Percentiles rank a stretch among this genome's conserved stretches.
Evolutionary conservation across 1,140 invertebrate species (phyloP).

Genomic region (Drosophila triauraria): DNA sequence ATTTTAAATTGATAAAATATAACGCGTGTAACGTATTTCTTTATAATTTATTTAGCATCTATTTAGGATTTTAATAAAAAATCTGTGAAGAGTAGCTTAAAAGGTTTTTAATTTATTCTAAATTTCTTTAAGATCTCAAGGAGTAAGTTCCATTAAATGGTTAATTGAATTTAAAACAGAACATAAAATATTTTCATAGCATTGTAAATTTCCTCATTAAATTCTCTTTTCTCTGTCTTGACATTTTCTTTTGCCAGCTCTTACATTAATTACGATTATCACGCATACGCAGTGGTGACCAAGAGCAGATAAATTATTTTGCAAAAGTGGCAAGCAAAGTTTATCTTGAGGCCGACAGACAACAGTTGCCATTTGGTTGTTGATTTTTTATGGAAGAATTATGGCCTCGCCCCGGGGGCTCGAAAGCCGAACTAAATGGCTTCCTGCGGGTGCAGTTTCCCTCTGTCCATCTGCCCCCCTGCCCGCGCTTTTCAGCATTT

Average conservation of each 20-base stretch:
- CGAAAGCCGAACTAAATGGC: constrained; percentile 58
- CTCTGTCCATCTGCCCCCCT: constrained; percentile 1
- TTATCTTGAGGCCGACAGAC: constrained; percentile 54
- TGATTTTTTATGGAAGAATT: constrained; percentile 59
- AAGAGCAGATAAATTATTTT: constrained; percentile 38
- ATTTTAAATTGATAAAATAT: too few relatives aligned
- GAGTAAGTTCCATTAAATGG: constrained; percentile 6
- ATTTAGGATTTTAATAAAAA: not conserved
- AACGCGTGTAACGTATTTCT: too few relatives aligned
- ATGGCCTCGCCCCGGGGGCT: constrained; percentile 23
- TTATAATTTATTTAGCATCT: too few relatives aligned
- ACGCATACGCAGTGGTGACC: constrained; percentile 51
- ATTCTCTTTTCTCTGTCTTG: not conserved
- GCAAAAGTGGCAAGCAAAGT: constrained; percentile 48
- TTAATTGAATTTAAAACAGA: not conserved
- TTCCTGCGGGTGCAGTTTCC: constrained; percentile 59
- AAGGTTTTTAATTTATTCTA: not conserved
- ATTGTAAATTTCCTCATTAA: not conserved
- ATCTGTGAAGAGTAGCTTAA: not conserved
- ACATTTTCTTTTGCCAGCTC: not conserved
- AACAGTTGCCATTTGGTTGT: constrained; percentile 58
- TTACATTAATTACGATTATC: constrained; percentile 43
- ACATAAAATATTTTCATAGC: not conserved
- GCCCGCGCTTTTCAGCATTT: not conserved
- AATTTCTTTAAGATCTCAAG: too few relatives aligned